Evolutionary conservation across 1,140 invertebrate species (phyloP).

Genomic region (Lucilia cuprina): DNA sequence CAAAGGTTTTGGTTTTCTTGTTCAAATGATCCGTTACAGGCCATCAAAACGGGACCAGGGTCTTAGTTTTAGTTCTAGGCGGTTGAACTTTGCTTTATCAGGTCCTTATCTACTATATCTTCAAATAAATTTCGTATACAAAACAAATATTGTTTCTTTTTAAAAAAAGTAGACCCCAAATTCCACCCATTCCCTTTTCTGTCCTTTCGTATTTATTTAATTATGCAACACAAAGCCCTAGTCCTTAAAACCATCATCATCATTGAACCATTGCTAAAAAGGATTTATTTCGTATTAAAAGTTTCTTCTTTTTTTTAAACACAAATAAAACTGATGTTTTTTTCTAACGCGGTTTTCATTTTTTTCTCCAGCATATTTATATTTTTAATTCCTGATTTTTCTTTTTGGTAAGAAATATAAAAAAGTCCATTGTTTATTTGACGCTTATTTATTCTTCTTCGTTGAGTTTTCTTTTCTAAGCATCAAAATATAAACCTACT

Average conservation of each 20-base stretch:
- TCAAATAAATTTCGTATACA: no score
- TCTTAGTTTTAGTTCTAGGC: no score
- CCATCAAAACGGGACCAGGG: no score
- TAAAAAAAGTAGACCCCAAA: neutral
- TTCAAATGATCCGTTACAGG: no score
- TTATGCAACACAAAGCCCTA: neutral
- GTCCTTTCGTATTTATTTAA: neutral
- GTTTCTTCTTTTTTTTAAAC: neutral
- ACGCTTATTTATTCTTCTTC: conserved; percentile 3
- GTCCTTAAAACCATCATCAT: neutral
- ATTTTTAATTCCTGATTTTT: neutral
- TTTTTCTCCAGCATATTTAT: neutral
- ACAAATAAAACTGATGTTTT: neutral
- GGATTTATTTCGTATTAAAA: neutral
- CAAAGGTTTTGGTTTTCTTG: no score
- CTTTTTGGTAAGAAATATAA: neutral
- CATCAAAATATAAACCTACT: neutral
- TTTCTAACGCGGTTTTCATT: neutral
- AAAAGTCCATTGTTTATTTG: neutral
- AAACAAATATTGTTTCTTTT: no score
- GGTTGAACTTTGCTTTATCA: no score
- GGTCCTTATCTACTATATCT: no score
- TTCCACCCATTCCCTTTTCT: neutral
- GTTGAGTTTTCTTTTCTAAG: neutral
- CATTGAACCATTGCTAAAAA: neutral